phyloP scores from a whole-genome alignment of 2,797 vertebrate species.

The Enteromius thamalakanensis region DNA sequence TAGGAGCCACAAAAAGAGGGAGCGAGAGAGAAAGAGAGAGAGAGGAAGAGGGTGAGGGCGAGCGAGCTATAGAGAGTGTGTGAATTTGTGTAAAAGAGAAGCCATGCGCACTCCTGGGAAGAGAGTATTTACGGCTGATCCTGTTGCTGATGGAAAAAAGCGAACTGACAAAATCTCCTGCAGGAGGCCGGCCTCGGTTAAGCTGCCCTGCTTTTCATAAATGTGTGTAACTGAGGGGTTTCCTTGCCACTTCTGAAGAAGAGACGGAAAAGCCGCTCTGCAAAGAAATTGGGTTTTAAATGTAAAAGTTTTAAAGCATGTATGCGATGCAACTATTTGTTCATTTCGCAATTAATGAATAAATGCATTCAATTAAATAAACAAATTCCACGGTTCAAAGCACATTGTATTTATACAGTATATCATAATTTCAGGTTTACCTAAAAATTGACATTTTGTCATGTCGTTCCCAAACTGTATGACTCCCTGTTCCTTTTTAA shows the following conservation, averaged over 20 bases:
- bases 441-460: not conserved
- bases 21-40: constrained; percentile 31
- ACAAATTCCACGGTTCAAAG: not conserved
- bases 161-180: constrained; percentile 44
- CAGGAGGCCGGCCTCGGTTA: constrained; percentile 42
- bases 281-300: constrained; percentile 11
- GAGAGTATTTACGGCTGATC: constrained; percentile 61
- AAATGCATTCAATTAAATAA: not conserved
- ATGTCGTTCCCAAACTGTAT: not conserved
- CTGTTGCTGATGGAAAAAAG: constrained; percentile 62
- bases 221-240: constrained; percentile 42
- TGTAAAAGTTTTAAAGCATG: not conserved
- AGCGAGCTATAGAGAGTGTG: constrained; percentile 56
- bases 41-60: constrained; percentile 52
- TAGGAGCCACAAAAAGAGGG: constrained; percentile 72
- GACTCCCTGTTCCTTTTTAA: not conserved
- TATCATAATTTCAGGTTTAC: not conserved
- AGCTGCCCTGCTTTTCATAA: constrained; percentile 40
- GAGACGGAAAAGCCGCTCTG: not conserved
- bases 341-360: not conserved
- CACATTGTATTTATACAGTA: not conserved
- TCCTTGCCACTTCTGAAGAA: constrained; percentile 20
- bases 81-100: constrained; percentile 58
- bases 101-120: constrained; percentile 56
- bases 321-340: not conserved